These are phyloP conservation scores for Aegypius monachus DNA, from an alignment of 2,113 vertebrate species.

Conservation along the genomic window DNA sequence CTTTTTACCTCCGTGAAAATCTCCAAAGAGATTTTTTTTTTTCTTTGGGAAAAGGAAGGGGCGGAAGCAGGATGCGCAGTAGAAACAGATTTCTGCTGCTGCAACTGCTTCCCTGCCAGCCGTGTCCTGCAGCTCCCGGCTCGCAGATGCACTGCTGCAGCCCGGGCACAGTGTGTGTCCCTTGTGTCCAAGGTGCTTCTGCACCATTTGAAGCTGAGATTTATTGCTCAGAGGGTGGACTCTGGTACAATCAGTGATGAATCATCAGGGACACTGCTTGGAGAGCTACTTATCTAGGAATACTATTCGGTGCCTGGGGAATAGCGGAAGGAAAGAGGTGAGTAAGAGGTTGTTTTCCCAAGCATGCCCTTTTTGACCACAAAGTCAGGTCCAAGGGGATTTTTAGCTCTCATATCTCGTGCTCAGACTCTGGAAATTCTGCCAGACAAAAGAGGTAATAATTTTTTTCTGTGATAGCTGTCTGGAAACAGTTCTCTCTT, in stretches of 20 bases:
- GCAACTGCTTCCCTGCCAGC: background rate
- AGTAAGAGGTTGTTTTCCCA: background rate
- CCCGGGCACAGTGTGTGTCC: rapidly evolving
- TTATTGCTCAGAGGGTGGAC: background rate
- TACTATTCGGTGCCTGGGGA: background rate
- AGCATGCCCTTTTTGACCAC: background rate
- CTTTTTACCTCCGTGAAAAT: background rate
- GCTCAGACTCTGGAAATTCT: background rate
- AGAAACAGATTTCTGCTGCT: background rate
- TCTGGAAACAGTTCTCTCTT: background rate
- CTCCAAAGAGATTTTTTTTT: rapidly evolving
- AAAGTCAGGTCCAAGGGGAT: background rate
- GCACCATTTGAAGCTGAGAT: background rate
- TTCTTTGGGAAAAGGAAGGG: background rate
- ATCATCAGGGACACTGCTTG: background rate
- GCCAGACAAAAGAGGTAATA: background rate
- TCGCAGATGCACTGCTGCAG: background rate
- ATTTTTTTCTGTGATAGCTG: background rate
- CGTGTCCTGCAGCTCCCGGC: rapidly evolving
- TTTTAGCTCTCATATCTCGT: background rate
- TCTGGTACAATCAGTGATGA: background rate
- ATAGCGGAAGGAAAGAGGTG: background rate
- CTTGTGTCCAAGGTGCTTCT: background rate
- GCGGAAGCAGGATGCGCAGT: background rate
- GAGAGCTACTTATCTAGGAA: background rate